Evolutionary conservation across 2,797 vertebrate species (phyloP).

Genomic region (Microhierax caerulescens): DNA sequence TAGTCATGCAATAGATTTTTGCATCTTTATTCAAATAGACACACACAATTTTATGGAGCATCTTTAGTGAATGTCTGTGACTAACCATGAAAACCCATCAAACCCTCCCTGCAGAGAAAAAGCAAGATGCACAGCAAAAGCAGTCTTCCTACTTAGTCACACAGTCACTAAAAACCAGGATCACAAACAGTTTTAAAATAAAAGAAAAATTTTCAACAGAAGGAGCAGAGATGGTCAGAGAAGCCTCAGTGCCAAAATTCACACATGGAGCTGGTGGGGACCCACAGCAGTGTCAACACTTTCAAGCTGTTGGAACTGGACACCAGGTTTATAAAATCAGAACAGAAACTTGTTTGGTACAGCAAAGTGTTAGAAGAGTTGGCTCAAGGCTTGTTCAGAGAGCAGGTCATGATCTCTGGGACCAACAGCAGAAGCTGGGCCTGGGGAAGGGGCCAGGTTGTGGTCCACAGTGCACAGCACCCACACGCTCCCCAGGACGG

Average conservation of each 20-base stretch:
- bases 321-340: background rate
- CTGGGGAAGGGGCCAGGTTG: background rate
- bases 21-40: background rate
- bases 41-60: background rate
- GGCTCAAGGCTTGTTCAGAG: background rate
- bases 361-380: background rate
- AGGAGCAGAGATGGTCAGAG: background rate
- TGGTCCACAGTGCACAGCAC: background rate
- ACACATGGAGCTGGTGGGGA: background rate
- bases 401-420: background rate
- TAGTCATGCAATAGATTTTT: background rate
- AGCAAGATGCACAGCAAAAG: background rate
- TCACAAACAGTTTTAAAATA: background rate
- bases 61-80: background rate
- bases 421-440: background rate
- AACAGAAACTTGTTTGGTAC: background rate
- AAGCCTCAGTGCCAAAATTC: background rate
- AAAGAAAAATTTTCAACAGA: background rate
- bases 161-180: background rate
- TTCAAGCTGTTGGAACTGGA: rapidly evolving
- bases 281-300: background rate
- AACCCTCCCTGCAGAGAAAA: background rate
- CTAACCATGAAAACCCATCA: background rate
- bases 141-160: background rate
- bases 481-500: rapidly evolving